Evolutionary conservation across 2,888 invertebrate genomes (phyloP), one percentile per base, ranked within the genome.

Genomic region (Spisula solida): DNA sequence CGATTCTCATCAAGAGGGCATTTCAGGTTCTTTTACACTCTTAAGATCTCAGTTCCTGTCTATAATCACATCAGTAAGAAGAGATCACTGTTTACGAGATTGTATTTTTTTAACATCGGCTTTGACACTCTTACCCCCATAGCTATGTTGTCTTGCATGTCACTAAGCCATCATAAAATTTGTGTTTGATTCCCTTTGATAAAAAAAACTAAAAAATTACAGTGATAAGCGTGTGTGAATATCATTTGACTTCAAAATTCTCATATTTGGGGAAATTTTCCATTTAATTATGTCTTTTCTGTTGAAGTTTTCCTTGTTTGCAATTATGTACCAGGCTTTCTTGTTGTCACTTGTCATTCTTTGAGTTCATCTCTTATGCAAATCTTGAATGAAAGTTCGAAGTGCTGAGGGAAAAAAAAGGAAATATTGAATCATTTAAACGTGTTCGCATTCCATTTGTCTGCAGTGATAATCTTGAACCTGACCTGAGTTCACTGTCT

Each of bases 331-430:
- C 25, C 41, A 41, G 41, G 41, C 41, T 41, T 41, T 41, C 25
- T 25, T 66, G 60, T 66, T 66, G 60, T 66, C 60, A 66, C 2
- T 66, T 66, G 60, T 66, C 60, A 25, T 25, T 25, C 60, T 66
- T 66, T 66, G 60, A 66, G 60, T 66, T 66, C 60, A 66, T 66
- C 60, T 66, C 25, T 0, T 25, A 25, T 66, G 60, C 60, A 66
- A 66, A 66, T 66, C n/a, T 12, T 25, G 25, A 66, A 66, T 66
- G 25, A 66, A 66, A 25, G n/a, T 66, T 25, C 1, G 60, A 20
- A 66, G 6, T 1, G 60, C 25, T 5, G 60, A 25, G 60, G 12
- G 10, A 66, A 25, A 66, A 56, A 56, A n/a, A 25, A 20, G 4
- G 41, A 41, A 41, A 6, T 66, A 66, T 66, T 66, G 25, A 66